Base-by-base conservation (phyloP, 1,140 invertebrate species). In the Heliconius himera region DNA sequence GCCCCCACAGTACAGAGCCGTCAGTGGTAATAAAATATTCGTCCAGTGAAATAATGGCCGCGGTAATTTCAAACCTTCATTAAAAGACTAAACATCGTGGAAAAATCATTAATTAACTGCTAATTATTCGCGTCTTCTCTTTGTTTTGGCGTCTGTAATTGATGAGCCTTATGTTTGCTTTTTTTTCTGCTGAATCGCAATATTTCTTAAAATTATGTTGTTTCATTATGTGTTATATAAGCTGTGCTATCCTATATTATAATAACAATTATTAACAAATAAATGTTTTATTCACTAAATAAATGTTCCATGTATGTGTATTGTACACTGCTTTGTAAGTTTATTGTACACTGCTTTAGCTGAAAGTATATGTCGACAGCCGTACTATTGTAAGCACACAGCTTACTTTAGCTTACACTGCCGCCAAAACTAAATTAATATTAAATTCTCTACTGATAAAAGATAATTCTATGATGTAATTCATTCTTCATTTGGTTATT, bases 11-110 rank as follows among this genome's bases (percentile, higher is more conserved):
- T 82, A 85, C 82, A 81, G 80, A 81, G 77, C 83, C 77, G 86
- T 85, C 85, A 87, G 87, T 86, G 60, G 83, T 84, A 91, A 88
- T 88, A 90, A 90, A 92, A 91, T 89, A 91, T 90, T 90, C 82
- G 87, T 83, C 84, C 86, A 86, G 85, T 89, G 84, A 88, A 92
- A 90, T 90, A 91, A 92, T 90, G 88, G 85, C 85, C 81, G 75
- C 81, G 74, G 87, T 90, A 91, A 92, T 92, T 90, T 90, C 86
- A 83, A 84, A 77, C 85, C 84, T 85, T 90, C 89, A 88, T 91
- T 91, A 89, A 85, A 81, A 80, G 85, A 66, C 83, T 87, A 88
- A 83, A 85, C 84, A 87, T 86, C 81, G 79, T 75, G 70, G 72
- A 77, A 84, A 85, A 88, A 81, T 85, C 84, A 79, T 85, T 88